Evolutionary conservation across 2,888 invertebrate species (phyloP), one percentile per base, ranked within the genome.

Genomic region (Thelaira solivaga): DNA sequence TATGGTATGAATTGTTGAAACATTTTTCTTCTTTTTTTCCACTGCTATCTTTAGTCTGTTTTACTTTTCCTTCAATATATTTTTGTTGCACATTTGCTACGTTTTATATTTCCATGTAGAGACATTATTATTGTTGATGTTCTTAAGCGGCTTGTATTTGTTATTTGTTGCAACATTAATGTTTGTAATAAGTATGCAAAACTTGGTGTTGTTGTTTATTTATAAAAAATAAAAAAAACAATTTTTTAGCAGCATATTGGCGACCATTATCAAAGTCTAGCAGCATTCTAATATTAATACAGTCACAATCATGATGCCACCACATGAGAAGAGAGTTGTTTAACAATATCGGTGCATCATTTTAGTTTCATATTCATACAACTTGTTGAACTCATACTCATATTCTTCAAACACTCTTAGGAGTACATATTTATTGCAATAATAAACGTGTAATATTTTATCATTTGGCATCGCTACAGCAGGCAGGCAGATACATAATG

Each of bases 111-210:
- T 29, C 6, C 39, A 34, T 67, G 41, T 43, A 47, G 47, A 72
- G 61, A 77, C 47, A 77, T 73, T 34, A 77, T 73, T 34, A 36
- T 73, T 73, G 72, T 77, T 77, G 72, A 77, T 77, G 77, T 64
- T 73, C 43, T 68, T 68, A 77, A 77, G 77, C 72, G 77, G 77
- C 72, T 77, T 77, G 77, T 49, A 68, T 77, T 68, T 77, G 68
- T 72, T 77, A 57, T 73, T 77, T 62, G 67, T 64, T 62, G 68
- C 68, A 72, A 62, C 47, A 68, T 68, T 73, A 73, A 68, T 64
- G 72, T 68, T 77, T 57, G 49, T 47, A 67, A 67, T 77, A 68
- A 67, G 61, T 68, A 73, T 68, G 72, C 62, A 68, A 64, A 57
- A n/a, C n/a, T n/a, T n/a, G 31, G 10, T 41, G 45, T 39, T 41